Conservation (phyloP, 1,140 invertebrate species). For the Tribolium madens region DNA sequence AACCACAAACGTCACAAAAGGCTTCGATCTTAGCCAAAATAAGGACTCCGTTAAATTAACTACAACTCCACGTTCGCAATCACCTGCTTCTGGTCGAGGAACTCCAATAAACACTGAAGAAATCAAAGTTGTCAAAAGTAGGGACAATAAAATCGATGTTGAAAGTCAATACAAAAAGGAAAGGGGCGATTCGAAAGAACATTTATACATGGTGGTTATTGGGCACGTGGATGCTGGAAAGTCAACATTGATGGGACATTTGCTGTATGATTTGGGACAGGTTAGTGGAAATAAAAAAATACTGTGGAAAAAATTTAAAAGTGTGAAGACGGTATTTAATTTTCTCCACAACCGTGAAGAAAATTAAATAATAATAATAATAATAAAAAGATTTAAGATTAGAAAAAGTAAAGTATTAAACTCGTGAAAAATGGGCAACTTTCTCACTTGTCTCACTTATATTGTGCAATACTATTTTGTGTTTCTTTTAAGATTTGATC, state of each 20-base stretch:
- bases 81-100: slow-evolving; percentile 72
- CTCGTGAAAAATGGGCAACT: no score
- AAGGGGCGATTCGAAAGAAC: slow-evolving; percentile 81
- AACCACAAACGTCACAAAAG: slow-evolving; percentile 64
- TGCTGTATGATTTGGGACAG: slow-evolving; percentile 90
- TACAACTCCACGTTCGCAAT: slow-evolving; percentile 71
- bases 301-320: no score
- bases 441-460: no score
- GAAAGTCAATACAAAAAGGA: slow-evolving; percentile 78
- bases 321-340: no score
- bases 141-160: slow-evolving; percentile 71
- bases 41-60: slow-evolving; percentile 45
- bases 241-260: slow-evolving; percentile 96
- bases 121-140: slow-evolving; percentile 60
- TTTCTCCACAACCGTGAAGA: no score
- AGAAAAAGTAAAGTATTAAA: no score
- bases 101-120: slow-evolving; percentile 62
- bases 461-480: no score
- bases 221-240: slow-evolving; percentile 99
- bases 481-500: no score
- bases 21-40: slow-evolving; percentile 66
- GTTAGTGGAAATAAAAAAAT: slow-evolving; percentile 71
- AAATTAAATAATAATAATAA: no score
- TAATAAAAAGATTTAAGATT: no score
- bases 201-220: slow-evolving; percentile 95